Evolutionary conservation across 2,113 vertebrate genomes (phyloP).

Genomic region (Pollachius pollachius): DNA sequence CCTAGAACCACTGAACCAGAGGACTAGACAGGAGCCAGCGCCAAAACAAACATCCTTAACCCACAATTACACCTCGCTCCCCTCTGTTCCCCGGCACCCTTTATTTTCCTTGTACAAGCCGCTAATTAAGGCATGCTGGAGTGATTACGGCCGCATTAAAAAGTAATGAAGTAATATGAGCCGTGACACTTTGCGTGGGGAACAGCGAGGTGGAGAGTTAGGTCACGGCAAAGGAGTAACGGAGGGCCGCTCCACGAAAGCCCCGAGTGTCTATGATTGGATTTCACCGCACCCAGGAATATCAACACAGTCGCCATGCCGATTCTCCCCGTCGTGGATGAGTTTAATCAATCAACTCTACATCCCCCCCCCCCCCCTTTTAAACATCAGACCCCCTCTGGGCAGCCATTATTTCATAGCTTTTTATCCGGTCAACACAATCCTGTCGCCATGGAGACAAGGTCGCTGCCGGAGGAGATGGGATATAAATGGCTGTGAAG

Average conservation of each 20-base stretch:
- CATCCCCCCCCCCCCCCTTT: not conserved
- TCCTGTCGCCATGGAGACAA: constrained; percentile 56
- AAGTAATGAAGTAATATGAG: constrained; percentile 79
- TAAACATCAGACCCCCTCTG: constrained; percentile 10
- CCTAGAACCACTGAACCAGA: constrained; percentile 52
- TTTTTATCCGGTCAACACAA: constrained; percentile 51
- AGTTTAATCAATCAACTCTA: constrained; percentile 43
- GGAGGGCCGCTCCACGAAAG: constrained; percentile 21
- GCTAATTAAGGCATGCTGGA: constrained; percentile 69
- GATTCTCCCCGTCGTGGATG: constrained; percentile 29
- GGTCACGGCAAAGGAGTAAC: constrained; percentile 6
- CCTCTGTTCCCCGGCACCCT: constrained; percentile 60
- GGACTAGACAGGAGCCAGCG: constrained; percentile 52
- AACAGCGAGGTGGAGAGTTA: constrained; percentile 47
- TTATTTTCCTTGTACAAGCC: constrained; percentile 71
- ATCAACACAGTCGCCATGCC: constrained; percentile 8
- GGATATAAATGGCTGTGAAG: constrained; percentile 37
- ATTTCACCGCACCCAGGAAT: constrained; percentile 33
- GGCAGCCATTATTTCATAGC: constrained; percentile 47
- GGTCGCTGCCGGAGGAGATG: constrained; percentile 30
- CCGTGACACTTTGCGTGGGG: constrained; percentile 59
- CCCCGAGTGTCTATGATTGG: constrained; percentile 52
- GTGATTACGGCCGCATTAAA: constrained; percentile 79
- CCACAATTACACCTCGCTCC: constrained; percentile 74
- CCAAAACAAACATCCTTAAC: constrained; percentile 79